Percentiles rank a stretch among this genome's conserved stretches.
Evolutionary conservation across 2,113 vertebrate species (phyloP).

Genomic region (Solea senegalensis): DNA sequence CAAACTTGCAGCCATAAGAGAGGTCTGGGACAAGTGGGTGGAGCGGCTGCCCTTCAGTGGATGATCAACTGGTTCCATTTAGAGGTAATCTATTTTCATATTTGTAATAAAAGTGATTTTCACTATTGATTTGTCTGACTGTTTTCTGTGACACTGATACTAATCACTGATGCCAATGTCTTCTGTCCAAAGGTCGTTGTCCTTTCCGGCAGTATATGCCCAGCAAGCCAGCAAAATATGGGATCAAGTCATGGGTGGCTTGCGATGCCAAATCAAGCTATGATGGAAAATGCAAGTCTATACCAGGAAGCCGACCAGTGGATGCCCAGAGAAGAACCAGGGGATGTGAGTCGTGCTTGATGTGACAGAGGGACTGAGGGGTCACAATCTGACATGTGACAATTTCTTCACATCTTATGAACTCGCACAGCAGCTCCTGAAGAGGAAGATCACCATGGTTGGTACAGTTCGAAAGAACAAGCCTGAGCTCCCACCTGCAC

Average conservation of each 20-base stretch:
- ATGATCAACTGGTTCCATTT: too few species aligned
- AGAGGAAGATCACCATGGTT: background rate
- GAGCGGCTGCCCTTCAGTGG: too few species aligned
- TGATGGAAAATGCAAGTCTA: background rate
- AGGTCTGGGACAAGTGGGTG: too few species aligned
- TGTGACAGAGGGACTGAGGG: background rate
- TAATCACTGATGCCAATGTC: background rate
- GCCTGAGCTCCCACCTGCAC: conserved; percentile 1
- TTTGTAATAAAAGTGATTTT: too few species aligned
- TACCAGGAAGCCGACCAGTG: background rate
- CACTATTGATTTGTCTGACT: too few species aligned
- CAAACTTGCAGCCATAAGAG: too few species aligned
- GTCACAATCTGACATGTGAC: background rate
- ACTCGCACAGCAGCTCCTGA: background rate
- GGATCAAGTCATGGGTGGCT: background rate
- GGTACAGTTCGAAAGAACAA: background rate
- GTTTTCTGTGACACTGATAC: background rate
- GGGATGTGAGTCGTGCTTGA: background rate
- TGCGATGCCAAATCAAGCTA: background rate
- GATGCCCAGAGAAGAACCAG: background rate
- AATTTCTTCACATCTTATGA: background rate
- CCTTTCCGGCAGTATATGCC: background rate
- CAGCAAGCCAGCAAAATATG: background rate
- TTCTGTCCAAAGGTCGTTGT: background rate
- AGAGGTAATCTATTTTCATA: too few species aligned